Evolutionary conservation across 2,888 invertebrate genomes (phyloP), one percentile per base, ranked within the genome.

Genomic region (Cantharis rustica): DNA sequence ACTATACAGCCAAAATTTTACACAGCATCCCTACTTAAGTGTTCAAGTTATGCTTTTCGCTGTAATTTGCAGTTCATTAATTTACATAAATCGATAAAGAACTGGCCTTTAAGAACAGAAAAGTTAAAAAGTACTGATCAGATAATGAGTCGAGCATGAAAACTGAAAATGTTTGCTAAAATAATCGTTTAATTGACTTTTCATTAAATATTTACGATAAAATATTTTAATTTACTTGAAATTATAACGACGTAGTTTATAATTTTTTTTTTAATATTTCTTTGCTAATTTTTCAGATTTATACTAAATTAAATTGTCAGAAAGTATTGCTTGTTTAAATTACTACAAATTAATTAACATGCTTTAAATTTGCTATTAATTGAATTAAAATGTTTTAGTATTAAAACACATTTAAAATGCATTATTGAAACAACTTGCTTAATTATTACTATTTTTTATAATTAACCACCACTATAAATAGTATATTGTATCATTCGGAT

Each of bases 51-150:
- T 75, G 71, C 71, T 75, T 75, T 75, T 75, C 68, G 63, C 63
- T 27, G 69, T 72, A 75, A 76, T 70, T 76, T 72, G 47, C 76
- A 76, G 69, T 76, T 76, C 72, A 76, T 76, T 76, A 76, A 76
- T 76, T 76, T 76, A 66, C 69, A 76, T 72, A 69, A 76, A 76
- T 76, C 76, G 61, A 72, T 76, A 70, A 16, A 61, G 61, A 68
- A 27, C 68, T 71, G 71, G 20, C 27, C 26, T 27, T 26, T 27
- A 63, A 71, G 26, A 16, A 71, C 61, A 68, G 27, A 68, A 68
- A 73, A 73, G 72, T 68, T 73, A 68, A 68, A 73, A 64, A 68
- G 64, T 66, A 66, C 64, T 16, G 73, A 73, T 73, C 61, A 73
- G 73, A 73, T 73, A 68, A 72, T 72, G 72, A 31, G 27, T 31